Evolutionary conservation across 2,113 vertebrate genomes (phyloP).

Genomic region (Serilophus lunatus): DNA sequence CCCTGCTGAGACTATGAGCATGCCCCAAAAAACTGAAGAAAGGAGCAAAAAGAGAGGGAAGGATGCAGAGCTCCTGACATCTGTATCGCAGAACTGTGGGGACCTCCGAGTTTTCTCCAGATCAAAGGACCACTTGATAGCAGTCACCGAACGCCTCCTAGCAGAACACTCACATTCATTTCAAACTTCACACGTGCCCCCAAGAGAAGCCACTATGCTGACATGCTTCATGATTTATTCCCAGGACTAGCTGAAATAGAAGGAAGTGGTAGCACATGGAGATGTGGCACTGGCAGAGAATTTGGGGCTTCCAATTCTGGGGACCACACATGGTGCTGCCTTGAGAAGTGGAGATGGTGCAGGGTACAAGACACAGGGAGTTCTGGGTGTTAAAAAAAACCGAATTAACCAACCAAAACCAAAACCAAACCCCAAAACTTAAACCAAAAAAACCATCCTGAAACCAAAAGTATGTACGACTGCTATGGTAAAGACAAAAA

Average conservation of each 20-base stretch:
- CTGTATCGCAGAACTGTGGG: not conserved
- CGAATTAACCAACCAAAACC: not conserved
- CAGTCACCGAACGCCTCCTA: constrained; percentile 12
- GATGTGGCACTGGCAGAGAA: not conserved
- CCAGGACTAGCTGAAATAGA: not conserved
- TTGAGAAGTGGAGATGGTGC: not conserved
- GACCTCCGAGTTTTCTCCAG: constrained; percentile 5
- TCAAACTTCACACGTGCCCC: not conserved
- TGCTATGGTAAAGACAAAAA: not conserved
- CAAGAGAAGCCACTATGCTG: not conserved
- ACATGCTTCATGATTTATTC: not conserved
- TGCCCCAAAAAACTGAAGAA: not conserved
- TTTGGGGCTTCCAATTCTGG: not conserved
- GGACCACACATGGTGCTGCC: not conserved
- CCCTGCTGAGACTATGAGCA: not conserved
- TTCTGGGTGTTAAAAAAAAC: not conserved
- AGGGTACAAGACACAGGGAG: not conserved
- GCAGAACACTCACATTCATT: constrained; percentile 2
- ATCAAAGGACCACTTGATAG: constrained; percentile 49
- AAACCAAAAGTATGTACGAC: fast-evolving
- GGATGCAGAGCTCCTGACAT: not conserved
- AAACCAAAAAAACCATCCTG: not conserved
- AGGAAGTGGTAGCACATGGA: not conserved
- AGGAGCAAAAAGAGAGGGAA: not conserved
- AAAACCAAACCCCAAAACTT: not conserved